phyloP scores from a whole-genome alignment of 2,113 vertebrate genomes.

The Grammomys dolichurus region DNA sequence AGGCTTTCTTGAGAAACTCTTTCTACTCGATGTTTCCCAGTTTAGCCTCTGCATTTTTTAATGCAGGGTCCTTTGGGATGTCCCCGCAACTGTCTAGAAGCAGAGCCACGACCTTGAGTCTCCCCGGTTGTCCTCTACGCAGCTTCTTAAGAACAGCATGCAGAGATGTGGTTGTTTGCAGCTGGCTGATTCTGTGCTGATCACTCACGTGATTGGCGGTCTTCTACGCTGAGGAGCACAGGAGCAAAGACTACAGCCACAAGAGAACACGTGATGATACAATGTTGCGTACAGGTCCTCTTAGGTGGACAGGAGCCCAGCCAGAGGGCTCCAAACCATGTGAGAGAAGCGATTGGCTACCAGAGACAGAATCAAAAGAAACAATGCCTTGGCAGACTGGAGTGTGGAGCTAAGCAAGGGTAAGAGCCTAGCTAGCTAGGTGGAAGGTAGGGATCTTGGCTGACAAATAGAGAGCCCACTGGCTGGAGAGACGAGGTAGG shows the following conservation, averaged over 20 bases:
- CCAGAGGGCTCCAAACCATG: not conserved
- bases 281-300: not conserved
- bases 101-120: not conserved
- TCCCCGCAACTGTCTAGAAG: not conserved
- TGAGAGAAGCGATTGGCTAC: not conserved
- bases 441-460: not conserved
- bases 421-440: not conserved
- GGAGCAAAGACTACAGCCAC: not conserved
- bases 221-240: not conserved
- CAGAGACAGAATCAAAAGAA: not conserved
- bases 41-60: not conserved
- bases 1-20: not conserved
- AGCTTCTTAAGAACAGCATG: not conserved
- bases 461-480: not conserved
- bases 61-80: not conserved
- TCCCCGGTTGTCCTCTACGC: accelerated
- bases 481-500: not conserved
- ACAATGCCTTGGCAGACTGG: not conserved
- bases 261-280: not conserved
- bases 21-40: not conserved
- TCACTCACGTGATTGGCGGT: not conserved
- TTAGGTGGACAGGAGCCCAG: not conserved
- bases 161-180: no score
- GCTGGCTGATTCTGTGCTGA: not conserved
- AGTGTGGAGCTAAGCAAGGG: not conserved